phyloP scores from a whole-genome alignment of 2,113 vertebrate genomes.

The Myrmecophaga tridactyla region DNA sequence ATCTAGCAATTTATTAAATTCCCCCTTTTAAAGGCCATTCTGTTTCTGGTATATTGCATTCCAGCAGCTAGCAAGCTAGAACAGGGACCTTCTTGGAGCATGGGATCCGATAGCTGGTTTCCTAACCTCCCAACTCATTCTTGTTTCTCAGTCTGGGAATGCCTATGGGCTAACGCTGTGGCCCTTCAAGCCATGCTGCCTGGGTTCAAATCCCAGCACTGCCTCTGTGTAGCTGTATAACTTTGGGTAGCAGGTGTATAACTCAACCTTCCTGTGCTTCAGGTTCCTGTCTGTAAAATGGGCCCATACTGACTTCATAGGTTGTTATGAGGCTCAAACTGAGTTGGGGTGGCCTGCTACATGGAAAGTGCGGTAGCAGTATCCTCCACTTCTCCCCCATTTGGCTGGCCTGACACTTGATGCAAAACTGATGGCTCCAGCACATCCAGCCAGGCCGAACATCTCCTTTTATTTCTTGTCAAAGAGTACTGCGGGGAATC shows the following conservation, averaged over 20 bases:
- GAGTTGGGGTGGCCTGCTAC: background rate
- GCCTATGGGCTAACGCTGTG: background rate
- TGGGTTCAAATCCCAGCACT: background rate
- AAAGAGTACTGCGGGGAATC: rapidly evolving
- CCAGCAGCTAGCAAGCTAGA: no score
- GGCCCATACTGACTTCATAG: background rate
- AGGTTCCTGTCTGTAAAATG: background rate
- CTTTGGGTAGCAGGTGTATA: background rate
- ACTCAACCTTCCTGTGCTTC: background rate
- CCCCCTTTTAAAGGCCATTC: no score
- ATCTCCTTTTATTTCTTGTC: background rate
- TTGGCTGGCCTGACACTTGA: background rate
- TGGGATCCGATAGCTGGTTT: background rate
- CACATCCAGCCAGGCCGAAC: background rate
- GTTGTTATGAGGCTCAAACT: background rate
- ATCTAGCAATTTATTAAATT: no score
- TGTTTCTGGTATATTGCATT: no score
- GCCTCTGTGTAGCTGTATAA: background rate
- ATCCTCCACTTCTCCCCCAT: background rate
- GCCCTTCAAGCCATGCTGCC: background rate
- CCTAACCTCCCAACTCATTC: background rate
- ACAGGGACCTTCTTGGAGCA: background rate
- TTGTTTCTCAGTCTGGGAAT: background rate
- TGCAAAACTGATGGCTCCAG: rapidly evolving
- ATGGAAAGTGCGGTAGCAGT: rapidly evolving